These are phyloP conservation scores for Crossocerus cetratus DNA, from an alignment of 2,888 invertebrate species.

Conservation along the genomic window DNA sequence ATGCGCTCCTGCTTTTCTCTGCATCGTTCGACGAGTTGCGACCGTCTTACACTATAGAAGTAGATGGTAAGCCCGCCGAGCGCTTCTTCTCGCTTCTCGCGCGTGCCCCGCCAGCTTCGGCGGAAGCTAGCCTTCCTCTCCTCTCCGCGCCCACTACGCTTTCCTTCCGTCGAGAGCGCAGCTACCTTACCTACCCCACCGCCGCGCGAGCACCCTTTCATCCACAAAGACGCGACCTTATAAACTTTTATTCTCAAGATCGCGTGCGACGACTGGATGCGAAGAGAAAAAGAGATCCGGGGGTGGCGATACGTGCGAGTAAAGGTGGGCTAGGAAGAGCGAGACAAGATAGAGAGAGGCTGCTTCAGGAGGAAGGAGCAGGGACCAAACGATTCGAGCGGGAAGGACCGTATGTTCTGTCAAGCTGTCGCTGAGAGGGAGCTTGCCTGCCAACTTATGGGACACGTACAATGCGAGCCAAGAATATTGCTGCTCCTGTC, in stretches of 20 bases:
- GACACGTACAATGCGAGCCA: constrained; percentile 74
- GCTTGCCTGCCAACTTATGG: constrained; percentile 74
- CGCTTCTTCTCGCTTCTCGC: too few relatives aligned
- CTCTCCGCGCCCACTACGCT: constrained; percentile 24
- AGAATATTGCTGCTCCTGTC: constrained; percentile 71
- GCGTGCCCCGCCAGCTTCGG: too few relatives aligned
- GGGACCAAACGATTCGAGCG: constrained; percentile 61
- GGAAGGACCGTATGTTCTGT: constrained; percentile 73
- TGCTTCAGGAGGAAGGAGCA: constrained; percentile 24
- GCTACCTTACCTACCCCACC: constrained; percentile 5
- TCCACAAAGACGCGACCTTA: constrained; percentile 64
- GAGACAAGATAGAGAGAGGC: too few relatives aligned
- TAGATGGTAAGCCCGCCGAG: too few relatives aligned
- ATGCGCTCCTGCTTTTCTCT: neutral
- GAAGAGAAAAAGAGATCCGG: neutral
- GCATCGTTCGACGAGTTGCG: too few relatives aligned
- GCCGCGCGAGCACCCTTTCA: constrained; percentile 3
- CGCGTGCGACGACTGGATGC: constrained; percentile 17
- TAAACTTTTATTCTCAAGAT: constrained; percentile 71
- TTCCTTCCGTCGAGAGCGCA: constrained; percentile 7
- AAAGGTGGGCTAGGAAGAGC: constrained; percentile 12
- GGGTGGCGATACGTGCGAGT: constrained; percentile 25
- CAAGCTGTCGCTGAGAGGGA: constrained; percentile 75
- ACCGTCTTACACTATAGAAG: too few relatives aligned
- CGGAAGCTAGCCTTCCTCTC: neutral